Evolutionary conservation across 2,113 vertebrate genomes (phyloP), one percentile per base, ranked within the genome.

Genomic region (Narcine bancroftii): DNA sequence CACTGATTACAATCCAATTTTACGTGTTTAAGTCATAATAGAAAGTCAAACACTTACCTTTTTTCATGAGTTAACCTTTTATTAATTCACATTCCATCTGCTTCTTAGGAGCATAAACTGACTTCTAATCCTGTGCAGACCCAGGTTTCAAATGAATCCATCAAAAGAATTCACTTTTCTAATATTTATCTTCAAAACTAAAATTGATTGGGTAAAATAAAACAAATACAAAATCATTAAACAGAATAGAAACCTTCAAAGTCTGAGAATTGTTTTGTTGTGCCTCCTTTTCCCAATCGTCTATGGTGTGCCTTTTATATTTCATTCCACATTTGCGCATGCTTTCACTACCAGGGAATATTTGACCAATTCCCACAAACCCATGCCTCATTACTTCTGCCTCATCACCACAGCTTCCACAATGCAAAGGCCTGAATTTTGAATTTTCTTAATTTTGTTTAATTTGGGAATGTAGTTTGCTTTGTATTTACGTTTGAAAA

Each of bases 1-100:
- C 45, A 36, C 10, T 91, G 63, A 91, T 91, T 71, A 91, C 56
- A 21, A 65, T 91, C 39, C 89, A 91, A 91, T 91, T 69, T 91
- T 91, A 91, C 13, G 45, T 45, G 39, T 2, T 91, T 24, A 42
- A 69, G 39, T 91, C 65, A 91, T 47, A 91, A 69, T 91, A 33
- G 39, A 91, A 71, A 71, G 89, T 69, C 89, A 91, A 69, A 24
- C 65, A 71, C 42, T 91, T 91, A 91, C 24, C 65, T 39, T 29
- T 69, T 91, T 91, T 10, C 65, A 65, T 91, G 89, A 71, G 10
- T 29, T 45, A 91, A 69, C 3, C 39, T 71, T 91, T 91, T 15
- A 91, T 91, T 45, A 91, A 71, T 69, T 91, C 39, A 33, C 42
- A 29, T 29, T 69, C 63, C 65, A 47, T 33, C 89, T 69, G 13